Base-by-base conservation (phyloP, 2,888 invertebrate genomes). In the Pristionchus exspectatus region DNA sequence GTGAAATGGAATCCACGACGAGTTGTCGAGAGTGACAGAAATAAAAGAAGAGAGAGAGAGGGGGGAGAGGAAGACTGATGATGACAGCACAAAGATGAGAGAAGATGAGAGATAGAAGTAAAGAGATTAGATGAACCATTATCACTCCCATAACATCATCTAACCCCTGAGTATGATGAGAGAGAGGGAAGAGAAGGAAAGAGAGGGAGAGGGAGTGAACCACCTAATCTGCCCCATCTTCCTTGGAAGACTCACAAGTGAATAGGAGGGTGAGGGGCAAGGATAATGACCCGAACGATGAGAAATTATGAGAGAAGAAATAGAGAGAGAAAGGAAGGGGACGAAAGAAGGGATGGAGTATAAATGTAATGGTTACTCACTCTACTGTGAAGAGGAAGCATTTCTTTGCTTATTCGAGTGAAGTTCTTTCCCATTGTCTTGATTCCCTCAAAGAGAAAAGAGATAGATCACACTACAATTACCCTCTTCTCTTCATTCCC, bases 401-500 rank as follows among this genome's bases (percentile, higher is more conserved):
- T 96, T 96, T 99, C 99, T 96, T 98, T 98, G 94, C 97, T 97
- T 95, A 99, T 99, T 95, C 98, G 97, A 96, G 98, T 98, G 96
- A 99, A 99, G 96, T 99, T 99, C 96, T 99, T 99, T 94, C 99
- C 99, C 96, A 98, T 98, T 95, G 98, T 98, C 92, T 98, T 97
- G 94, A 99, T 97, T 93, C 99, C 99, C 96, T 99, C 99, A 92
- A 98, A 98, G 96, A 99, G 66, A 2, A 38, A 38, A 38, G 38
- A 38, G 38, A 38, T 38, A 38, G 27, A 27, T n/a, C n/a, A 66
- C 21, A 66, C 24, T n/a, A 66, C 27, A 66, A 18, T 24, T 66
- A 3, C 38, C 38, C 38, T 66, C 66, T 66, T 10, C 27, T 66
- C 27, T 77, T 77, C 77, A 33, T 18, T 27, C 33, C 77, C 33